A percentile compares a stretch with the other conserved stretches of the same genome.
phyloP scores from a whole-genome alignment of 2,888 invertebrate species.

The Mayetiola destructor region DNA sequence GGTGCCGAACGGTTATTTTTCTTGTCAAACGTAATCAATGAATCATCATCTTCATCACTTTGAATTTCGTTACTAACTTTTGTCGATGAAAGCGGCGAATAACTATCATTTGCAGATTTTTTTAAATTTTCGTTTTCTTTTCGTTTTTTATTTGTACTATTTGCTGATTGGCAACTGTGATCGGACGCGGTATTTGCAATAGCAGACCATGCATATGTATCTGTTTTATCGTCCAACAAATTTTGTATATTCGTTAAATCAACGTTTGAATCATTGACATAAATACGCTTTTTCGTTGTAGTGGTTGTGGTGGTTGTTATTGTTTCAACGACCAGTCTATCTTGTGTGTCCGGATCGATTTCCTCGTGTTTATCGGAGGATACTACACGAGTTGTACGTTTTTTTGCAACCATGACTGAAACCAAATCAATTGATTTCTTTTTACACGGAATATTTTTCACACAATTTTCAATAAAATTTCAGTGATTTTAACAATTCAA shows the following conservation, averaged over 20 bases:
- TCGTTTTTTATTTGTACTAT: background rate
- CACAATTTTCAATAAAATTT: background rate
- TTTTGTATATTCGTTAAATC: background rate
- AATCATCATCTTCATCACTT: no score
- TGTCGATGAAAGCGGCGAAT: background rate
- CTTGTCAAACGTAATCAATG: no score
- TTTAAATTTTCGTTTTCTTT: background rate
- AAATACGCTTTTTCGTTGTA: background rate
- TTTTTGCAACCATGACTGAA: background rate
- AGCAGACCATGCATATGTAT: background rate
- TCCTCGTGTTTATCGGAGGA: background rate
- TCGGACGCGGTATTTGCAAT: background rate
- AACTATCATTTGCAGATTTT: background rate
- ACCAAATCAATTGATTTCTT: background rate
- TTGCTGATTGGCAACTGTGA: background rate
- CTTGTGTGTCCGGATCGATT: background rate
- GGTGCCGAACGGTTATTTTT: no score
- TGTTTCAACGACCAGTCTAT: background rate
- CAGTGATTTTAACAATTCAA: background rate
- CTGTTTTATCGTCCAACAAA: background rate
- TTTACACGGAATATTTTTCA: background rate
- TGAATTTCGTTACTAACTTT: no score
- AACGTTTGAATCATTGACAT: background rate
- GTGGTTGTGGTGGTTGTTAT: background rate
- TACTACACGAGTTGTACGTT: no score